Evolutionary conservation across 1,140 invertebrate species (phyloP).

Genomic region (Megalopta genalis): DNA sequence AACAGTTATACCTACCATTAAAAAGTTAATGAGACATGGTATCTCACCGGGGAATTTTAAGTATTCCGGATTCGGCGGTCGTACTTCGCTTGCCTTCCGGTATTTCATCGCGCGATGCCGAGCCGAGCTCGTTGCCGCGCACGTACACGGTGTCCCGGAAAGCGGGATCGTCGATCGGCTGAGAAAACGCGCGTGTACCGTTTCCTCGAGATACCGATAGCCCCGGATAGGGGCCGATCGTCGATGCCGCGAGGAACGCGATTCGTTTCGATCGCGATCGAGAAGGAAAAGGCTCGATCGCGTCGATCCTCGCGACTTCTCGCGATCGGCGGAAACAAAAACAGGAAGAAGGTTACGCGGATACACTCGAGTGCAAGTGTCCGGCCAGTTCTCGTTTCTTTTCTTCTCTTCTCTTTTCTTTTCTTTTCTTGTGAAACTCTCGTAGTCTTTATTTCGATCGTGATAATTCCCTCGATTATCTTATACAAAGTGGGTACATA

Average conservation of each 20-base stretch:
- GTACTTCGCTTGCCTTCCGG: conserved; percentile 37
- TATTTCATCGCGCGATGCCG: conserved; percentile 7
- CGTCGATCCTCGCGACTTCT: background rate
- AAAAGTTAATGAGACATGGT: conserved; percentile 44
- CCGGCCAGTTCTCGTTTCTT: background rate
- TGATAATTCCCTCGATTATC: conserved; percentile 50
- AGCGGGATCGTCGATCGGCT: background rate
- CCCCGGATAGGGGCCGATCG: no score
- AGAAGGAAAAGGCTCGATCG: background rate
- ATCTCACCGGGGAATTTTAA: conserved; percentile 32
- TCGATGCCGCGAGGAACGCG: background rate
- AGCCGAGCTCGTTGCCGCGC: background rate
- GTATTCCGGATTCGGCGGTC: conserved; percentile 39
- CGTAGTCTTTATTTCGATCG: conserved; percentile 60
- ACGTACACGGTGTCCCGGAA: background rate
- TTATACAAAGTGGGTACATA: conserved; percentile 66
- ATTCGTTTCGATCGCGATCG: no score
- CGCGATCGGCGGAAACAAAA: conserved; percentile 36
- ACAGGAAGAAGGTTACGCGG: conserved; percentile 48
- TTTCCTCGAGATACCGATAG: no score
- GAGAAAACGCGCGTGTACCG: background rate
- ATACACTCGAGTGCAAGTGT: conserved; percentile 30
- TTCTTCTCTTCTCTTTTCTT: conserved; percentile 1
- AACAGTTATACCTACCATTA: conserved; percentile 47
- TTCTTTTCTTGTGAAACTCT: conserved; percentile 52